phyloP scores from a whole-genome alignment of 2,797 vertebrate genomes.

The Pygocentrus nattereri region DNA sequence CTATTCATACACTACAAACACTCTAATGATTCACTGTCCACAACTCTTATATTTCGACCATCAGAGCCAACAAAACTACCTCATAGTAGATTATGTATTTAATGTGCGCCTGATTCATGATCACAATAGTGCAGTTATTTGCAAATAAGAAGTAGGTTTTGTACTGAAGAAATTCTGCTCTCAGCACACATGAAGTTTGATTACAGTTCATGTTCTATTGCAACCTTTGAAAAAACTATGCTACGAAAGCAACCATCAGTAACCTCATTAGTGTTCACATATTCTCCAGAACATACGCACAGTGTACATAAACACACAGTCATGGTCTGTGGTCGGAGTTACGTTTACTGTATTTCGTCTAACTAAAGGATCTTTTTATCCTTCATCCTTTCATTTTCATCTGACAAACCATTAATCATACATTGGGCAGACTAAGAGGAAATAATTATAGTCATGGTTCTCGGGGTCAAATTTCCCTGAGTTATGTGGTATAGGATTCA shows the following conservation, averaged over 20 bases:
- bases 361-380: conserved; percentile 46
- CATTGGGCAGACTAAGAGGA: conserved; percentile 45
- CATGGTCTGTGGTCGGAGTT: conserved; percentile 43
- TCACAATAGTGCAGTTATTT: neutral
- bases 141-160: neutral
- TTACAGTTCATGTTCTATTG: neutral
- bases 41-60: no score
- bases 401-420: conserved; percentile 59
- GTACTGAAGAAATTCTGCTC: neutral
- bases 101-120: neutral
- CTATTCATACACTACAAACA: no score
- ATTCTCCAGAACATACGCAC: conserved; percentile 36
- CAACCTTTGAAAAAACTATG: conserved; percentile 17
- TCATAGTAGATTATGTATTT: neutral
- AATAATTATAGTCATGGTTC: conserved; percentile 55
- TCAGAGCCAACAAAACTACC: neutral
- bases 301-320: conserved; percentile 44
- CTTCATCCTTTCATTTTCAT: conserved; percentile 58
- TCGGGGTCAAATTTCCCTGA: conserved; percentile 37
- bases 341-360: conserved; percentile 42
- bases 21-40: no score
- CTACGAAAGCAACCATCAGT: conserved; percentile 9
- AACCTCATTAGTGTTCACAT: conserved; percentile 41
- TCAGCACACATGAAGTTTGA: neutral
- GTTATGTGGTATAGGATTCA: conserved; percentile 54